These are phyloP conservation scores for Osmerus eperlanus DNA, from an alignment of 2,113 vertebrate genomes.

Conservation along the genomic window DNA sequence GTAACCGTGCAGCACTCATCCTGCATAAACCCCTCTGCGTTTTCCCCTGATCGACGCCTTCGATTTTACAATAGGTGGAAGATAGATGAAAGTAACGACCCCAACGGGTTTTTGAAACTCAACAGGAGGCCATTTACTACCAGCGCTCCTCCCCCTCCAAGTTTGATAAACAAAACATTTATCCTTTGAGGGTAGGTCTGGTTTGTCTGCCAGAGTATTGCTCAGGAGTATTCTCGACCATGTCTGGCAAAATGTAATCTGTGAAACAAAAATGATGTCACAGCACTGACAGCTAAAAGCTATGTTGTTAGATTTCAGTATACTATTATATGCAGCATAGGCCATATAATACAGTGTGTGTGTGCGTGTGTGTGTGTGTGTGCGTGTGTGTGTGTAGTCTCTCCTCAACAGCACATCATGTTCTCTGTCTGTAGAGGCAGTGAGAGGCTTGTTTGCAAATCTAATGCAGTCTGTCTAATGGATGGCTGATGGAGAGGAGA, in stretches of 20 bases:
- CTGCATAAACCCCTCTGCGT: neutral
- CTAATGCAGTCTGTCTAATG: conserved; percentile 7
- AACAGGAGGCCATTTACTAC: too few relatives aligned
- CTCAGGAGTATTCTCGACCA: neutral
- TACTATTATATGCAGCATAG: neutral
- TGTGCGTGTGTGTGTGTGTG: too few relatives aligned
- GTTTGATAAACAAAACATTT: conserved; percentile 13
- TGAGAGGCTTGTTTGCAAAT: conserved; percentile 8
- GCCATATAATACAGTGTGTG: too few relatives aligned
- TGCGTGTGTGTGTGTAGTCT: too few relatives aligned
- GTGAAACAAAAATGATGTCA: neutral
- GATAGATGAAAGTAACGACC: too few relatives aligned
- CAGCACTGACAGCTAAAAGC: neutral
- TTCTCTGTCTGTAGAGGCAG: neutral
- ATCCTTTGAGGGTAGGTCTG: neutral
- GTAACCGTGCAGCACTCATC: neutral
- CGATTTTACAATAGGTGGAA: too few relatives aligned
- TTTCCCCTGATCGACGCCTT: too few relatives aligned
- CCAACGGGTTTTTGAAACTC: too few relatives aligned
- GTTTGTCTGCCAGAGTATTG: neutral
- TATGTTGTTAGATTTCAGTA: neutral
- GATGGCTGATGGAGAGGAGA: neutral
- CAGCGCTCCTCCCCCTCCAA: too few relatives aligned
- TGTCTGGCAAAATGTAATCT: conserved; percentile 8
- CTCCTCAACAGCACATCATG: neutral